Base-by-base conservation (phyloP, 23 tunicate species). In the Trididemnum miniatum region DNA sequence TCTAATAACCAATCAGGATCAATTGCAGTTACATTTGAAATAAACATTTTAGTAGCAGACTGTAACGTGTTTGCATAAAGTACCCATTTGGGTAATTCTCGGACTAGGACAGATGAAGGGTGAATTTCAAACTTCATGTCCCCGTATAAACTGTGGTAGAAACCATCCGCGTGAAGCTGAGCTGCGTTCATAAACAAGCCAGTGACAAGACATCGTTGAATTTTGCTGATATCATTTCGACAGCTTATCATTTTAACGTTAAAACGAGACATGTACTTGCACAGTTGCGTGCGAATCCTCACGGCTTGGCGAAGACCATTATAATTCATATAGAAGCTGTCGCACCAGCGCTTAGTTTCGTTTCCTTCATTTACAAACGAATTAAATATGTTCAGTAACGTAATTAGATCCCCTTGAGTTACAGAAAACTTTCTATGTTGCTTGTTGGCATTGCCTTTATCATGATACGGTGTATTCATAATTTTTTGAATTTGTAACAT, bases 151-250 rank as follows among this genome's bases (percentile, higher is more conserved):
- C 95, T 52, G 20, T 66, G 77, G 66, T 95, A 95, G 31, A 71
- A 65, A 1, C 98, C 98, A 59, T 95, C 98, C 25, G 44, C 31
- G 12, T 86, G 88, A 36, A 95, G 60, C 32, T 73, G 80, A 1
- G 98, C 98, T 2, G 94, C 95, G 76, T 95, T 95, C 33, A 85
- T 71, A 62, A 95, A 95, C 35, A 95, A 82, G 12, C 95, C 98
- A 0, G 95, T 80, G 1, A 84, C 82, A 1, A 95, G 92, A 69
- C 95, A 89, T 30, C 79, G 65, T 52, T 83, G 91, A 27, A 95
- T 38, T 39, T 69, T 85, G 12, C 44, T 60, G 49, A 92, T 72
- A 34, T 95, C 91, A 30, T 57, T 66, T 23, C 52, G 60, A 57
- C 89, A 81, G 4, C 95, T 85, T 26, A 71, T 20, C 39, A 73